A percentile compares a stretch with the other conserved stretches of the same genome.
phyloP scores from a whole-genome alignment of 2,888 invertebrate genomes.

The Scaptomyza caliginosa region DNA sequence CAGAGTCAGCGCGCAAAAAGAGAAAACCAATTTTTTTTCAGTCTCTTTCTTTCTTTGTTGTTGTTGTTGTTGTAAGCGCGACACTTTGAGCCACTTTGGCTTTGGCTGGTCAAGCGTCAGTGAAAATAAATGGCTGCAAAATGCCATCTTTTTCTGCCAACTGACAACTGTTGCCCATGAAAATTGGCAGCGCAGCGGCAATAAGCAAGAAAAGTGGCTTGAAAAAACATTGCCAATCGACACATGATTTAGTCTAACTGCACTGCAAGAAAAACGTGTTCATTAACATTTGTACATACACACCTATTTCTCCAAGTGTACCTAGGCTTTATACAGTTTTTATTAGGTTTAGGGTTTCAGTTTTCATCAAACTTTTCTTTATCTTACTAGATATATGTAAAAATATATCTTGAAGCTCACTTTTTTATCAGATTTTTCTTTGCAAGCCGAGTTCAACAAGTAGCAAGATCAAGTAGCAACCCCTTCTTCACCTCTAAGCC shows the following conservation, averaged over 20 bases:
- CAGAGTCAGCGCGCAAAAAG: conserved; percentile 51
- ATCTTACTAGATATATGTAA: too few species aligned
- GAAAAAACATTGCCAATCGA: not conserved
- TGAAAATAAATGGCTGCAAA: conserved; percentile 50
- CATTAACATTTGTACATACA: too few species aligned
- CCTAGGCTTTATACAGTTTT: too few species aligned
- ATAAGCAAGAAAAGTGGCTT: not conserved
- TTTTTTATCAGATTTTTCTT: too few species aligned
- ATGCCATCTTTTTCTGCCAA: conserved; percentile 34
- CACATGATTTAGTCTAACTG: not conserved
- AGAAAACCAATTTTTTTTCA: too few species aligned
- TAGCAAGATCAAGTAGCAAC: not conserved
- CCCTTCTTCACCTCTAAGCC: not conserved
- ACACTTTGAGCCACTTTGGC: conserved; percentile 51
- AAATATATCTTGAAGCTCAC: too few species aligned
- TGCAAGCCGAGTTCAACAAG: too few species aligned
- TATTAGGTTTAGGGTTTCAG: too few species aligned
- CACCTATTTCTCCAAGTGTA: too few species aligned
- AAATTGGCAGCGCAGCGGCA: conserved; percentile 21
- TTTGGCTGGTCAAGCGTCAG: conserved; percentile 50
- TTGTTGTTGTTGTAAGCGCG: conserved; percentile 31
- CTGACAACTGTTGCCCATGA: conserved; percentile 47
- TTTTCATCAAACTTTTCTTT: too few species aligned
- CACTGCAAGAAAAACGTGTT: conserved; percentile 6
- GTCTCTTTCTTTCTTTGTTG: conserved; percentile 7